Conservation (phyloP, 2,113 vertebrate species). For the Sturnus vulgaris region DNA sequence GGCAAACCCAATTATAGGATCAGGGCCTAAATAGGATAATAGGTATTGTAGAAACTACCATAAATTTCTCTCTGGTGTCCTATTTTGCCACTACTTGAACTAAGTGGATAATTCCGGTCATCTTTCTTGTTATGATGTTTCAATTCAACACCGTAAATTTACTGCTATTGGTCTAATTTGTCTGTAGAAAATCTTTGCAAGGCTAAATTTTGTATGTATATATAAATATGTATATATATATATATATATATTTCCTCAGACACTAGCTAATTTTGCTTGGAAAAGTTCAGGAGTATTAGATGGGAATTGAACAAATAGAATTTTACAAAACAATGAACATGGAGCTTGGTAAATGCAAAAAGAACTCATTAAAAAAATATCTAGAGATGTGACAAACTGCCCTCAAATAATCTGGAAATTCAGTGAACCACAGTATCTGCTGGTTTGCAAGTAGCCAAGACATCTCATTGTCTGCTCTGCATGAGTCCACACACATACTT, state of each 20-base stretch:
- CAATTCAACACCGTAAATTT: constrained; percentile 46
- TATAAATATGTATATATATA: too few relatives aligned
- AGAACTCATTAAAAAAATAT: constrained; percentile 47
- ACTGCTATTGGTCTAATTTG: constrained; percentile 48
- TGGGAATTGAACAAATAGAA: not conserved
- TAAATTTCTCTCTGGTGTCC: constrained; percentile 67
- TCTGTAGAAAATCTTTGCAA: constrained; percentile 9
- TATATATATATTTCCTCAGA: not conserved
- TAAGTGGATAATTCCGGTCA: constrained; percentile 67
- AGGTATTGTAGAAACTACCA: constrained; percentile 66
- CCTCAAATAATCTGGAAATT: constrained; percentile 34
- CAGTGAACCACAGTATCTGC: constrained; percentile 43
- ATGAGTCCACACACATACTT: constrained; percentile 29
- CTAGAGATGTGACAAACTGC: constrained; percentile 34
- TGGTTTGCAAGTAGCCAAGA: constrained; percentile 43
- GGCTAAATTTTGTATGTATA: not conserved
- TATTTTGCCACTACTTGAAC: constrained; percentile 66
- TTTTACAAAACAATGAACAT: not conserved
- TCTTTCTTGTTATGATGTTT: constrained; percentile 64
- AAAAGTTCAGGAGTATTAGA: not conserved
- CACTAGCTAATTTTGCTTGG: not conserved
- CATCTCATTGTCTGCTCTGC: constrained; percentile 35
- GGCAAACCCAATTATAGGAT: constrained; percentile 68
- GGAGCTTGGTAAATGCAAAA: constrained; percentile 25
- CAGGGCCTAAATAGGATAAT: constrained; percentile 61